These are phyloP conservation scores for Pectinophora gossypiella DNA, from an alignment of 1,140 invertebrate species.

Conservation along the genomic window DNA sequence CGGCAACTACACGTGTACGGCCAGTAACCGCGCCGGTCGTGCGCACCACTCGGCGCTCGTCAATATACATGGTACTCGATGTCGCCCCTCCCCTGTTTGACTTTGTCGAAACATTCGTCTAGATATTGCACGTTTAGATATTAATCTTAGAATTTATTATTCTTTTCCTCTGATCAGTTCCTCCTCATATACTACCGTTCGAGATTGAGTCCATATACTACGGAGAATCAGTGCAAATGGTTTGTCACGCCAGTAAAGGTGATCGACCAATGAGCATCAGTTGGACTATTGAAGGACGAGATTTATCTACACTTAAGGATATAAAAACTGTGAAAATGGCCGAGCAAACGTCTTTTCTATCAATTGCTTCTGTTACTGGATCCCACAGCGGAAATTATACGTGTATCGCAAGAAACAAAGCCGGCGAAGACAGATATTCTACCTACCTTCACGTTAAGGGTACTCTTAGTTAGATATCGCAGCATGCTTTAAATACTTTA, in stretches of 20 bases:
- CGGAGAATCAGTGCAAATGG: slow-evolving; percentile 83
- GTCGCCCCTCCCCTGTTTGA: slow-evolving; percentile 21
- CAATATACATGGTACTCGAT: slow-evolving; percentile 84
- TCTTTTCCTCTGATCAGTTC: slow-evolving; percentile 76
- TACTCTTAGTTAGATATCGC: slow-evolving; percentile 55
- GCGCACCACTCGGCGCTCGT: slow-evolving; percentile 81
- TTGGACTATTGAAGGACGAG: slow-evolving; percentile 83
- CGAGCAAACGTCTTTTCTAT: slow-evolving; percentile 79
- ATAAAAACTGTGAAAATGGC: slow-evolving; percentile 78
- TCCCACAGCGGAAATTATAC: slow-evolving; percentile 81
- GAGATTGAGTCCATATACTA: slow-evolving; percentile 79
- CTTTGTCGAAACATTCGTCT: slow-evolving; percentile 7
- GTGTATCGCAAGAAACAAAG: slow-evolving; percentile 80
- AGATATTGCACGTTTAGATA: slow-evolving; percentile 74
- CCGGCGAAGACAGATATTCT: slow-evolving; percentile 78
- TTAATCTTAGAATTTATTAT: slow-evolving; percentile 53
- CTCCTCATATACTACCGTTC: slow-evolving; percentile 84
- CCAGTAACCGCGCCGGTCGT: slow-evolving; percentile 83
- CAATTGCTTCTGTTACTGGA: slow-evolving; percentile 79
- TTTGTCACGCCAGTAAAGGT: slow-evolving; percentile 85
- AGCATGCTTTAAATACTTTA: slow-evolving; percentile 48
- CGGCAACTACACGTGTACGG: slow-evolving; percentile 87
- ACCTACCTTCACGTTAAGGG: slow-evolving; percentile 80
- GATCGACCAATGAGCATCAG: slow-evolving; percentile 82
- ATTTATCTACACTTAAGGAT: slow-evolving; percentile 60